Evolutionary conservation across 2,797 vertebrate genomes (phyloP).

Genomic region (Xenops minutus): DNA sequence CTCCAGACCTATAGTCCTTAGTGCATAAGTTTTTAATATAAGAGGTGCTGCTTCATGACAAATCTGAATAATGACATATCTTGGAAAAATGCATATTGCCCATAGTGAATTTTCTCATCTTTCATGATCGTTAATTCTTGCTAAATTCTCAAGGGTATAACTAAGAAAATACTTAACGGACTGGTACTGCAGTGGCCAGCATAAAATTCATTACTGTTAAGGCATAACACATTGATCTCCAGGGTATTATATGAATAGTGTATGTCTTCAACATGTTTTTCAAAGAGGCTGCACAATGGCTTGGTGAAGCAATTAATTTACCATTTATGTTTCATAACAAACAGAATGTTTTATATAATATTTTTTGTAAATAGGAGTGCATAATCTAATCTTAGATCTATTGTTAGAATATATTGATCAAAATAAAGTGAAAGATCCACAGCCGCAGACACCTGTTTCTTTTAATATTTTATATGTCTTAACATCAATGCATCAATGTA

Average conservation of each 20-base stretch:
- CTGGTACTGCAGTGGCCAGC: slow-evolving; percentile 32
- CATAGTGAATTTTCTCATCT: background rate
- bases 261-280: slow-evolving; percentile 8
- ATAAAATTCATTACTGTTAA: slow-evolving; percentile 43
- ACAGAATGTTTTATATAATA: slow-evolving; percentile 23
- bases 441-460: background rate
- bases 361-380: slow-evolving; percentile 32
- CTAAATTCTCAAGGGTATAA: slow-evolving; percentile 12
- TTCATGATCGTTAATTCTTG: slow-evolving; percentile 48
- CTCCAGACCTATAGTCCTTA: background rate
- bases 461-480: slow-evolving; percentile 49
- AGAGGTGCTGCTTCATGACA: background rate
- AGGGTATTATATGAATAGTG: background rate
- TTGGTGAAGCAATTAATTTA: slow-evolving; percentile 12
- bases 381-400: slow-evolving; percentile 23
- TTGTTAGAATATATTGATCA: background rate
- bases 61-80: background rate
- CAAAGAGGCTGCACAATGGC: background rate
- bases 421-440: slow-evolving; percentile 10
- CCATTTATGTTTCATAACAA: slow-evolving; percentile 25
- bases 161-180: slow-evolving; percentile 36
- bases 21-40: background rate
- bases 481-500: background rate
- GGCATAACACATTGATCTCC: slow-evolving; percentile 23
- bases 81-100: background rate